phyloP scores from a whole-genome alignment of 1,140 invertebrate species.

The Melipona quadrifasciata region DNA sequence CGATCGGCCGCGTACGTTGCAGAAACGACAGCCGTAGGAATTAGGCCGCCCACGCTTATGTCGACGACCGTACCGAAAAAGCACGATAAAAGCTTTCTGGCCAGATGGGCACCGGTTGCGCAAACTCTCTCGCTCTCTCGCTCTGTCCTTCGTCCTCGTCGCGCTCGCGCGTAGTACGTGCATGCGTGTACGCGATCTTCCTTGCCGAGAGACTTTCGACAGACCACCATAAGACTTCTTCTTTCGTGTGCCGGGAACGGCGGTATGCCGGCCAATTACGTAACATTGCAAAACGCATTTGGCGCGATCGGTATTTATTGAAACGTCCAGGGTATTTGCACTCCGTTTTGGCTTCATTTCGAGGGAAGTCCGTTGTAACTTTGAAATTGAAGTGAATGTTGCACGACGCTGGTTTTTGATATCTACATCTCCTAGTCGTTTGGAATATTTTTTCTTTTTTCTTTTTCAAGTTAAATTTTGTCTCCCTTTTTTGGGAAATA shows the following conservation, averaged over 20 bases:
- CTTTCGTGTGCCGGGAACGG: not conserved
- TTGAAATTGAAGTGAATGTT: not conserved
- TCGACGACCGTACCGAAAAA: conserved; percentile 68
- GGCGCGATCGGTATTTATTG: not conserved
- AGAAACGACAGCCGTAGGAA: conserved; percentile 58
- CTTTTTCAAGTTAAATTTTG: no score
- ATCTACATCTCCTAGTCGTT: not conserved
- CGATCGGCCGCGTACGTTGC: conserved; percentile 42
- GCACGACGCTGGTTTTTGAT: rapidly evolving
- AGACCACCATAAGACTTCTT: conserved; percentile 7
- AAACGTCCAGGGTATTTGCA: not conserved
- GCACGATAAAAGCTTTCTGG: conserved; percentile 70
- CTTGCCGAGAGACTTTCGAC: not conserved
- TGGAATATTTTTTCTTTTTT: no score
- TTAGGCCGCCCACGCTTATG: conserved; percentile 66
- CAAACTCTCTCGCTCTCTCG: conserved; percentile 48
- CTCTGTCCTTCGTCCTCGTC: not conserved
- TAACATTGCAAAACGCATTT: conserved; percentile 8
- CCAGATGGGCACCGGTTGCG: conserved; percentile 68
- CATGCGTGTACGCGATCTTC: not conserved
- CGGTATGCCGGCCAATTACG: not conserved
- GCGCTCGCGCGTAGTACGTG: not conserved
- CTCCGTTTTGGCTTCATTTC: not conserved
- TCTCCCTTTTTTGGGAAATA: no score
- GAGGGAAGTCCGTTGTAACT: no score